These are phyloP conservation scores for Trididemnum nubilum DNA, from an alignment of 23 tunicate species.

Conservation along the genomic window DNA sequence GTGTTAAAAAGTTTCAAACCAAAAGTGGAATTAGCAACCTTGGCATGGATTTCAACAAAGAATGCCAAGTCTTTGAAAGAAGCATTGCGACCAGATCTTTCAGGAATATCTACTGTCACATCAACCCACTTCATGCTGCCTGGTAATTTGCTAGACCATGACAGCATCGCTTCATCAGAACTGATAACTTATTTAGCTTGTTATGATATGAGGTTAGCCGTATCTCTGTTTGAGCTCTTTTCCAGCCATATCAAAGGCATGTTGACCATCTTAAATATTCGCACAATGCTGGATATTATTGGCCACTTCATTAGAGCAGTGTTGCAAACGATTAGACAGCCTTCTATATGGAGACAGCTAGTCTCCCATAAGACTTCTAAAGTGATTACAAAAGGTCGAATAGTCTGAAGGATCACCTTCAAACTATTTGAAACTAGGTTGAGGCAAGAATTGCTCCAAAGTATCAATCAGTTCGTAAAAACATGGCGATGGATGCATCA, in stretches of 20 bases:
- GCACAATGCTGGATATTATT: neutral
- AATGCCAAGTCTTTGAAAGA: neutral
- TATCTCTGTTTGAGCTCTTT: neutral
- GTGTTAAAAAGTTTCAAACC: neutral
- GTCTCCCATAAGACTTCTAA: neutral
- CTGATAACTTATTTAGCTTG: neutral
- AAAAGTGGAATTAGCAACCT: neutral
- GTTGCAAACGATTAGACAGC: neutral
- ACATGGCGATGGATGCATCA: neutral
- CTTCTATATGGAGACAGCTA: neutral
- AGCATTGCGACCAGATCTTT: neutral
- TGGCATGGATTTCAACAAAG: neutral
- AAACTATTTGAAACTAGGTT: neutral
- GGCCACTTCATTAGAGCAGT: neutral
- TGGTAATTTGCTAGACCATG: neutral
- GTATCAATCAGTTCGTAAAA: neutral
- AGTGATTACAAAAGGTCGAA: neutral
- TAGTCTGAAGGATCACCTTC: neutral
- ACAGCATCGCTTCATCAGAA: neutral
- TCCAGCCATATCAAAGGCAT: neutral
- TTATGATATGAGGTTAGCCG: neutral
- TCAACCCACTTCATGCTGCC: neutral
- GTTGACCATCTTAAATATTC: neutral
- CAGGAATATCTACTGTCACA: neutral
- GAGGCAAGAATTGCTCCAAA: neutral